Base-by-base conservation (phyloP, 2,797 vertebrate species). In the Euthynnus affinis region DNA sequence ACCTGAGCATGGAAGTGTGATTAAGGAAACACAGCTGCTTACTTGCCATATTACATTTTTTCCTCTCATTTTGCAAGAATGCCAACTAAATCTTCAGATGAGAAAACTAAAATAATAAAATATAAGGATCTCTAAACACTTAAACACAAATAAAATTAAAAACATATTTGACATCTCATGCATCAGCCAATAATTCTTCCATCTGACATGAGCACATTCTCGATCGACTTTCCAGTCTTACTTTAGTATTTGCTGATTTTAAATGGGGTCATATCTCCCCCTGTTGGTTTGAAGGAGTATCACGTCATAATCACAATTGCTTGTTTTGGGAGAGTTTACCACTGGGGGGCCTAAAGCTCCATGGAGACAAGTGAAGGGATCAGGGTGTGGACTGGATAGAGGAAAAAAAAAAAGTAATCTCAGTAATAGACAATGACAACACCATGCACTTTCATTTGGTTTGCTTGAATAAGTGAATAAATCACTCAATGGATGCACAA, bases 211-310 rank as follows among this genome's bases (percentile, higher is more conserved):
- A 37, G 34, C 6, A 9, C 34, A 37, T 37, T 37, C 34, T 37
- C 34, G 9, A 9, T 37, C 34, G 8, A 37, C 34, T 37, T 9
- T 9, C 34, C 37, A 37, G 37, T 42, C 12, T 42, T 4, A 18
- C 27, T 29, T 29, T 27, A 12, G 44, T 6, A 5, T 48, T 8
- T 62, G 17, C 4, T 70, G 55, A 29, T 75, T 74, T 81, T 58
- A 17, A 56, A 86, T 55, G 73, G 81, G 75, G 46, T 83, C 62
- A 82, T 55, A 85, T 79, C 89, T 9, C 92, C 92, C 88, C 82
- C 92, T 92, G 83, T 83, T 87, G 92, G 90, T 72, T 68, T 61
- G 6, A 57, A 55, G n/a, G 25, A 37, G 68, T 15, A 86, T 65
- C 12, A 65, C 27, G 55, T 34, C 0, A 18, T 17, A 37, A 14